Conservation (phyloP, 1,140 invertebrate genomes). For the Hetaerina americana region DNA sequence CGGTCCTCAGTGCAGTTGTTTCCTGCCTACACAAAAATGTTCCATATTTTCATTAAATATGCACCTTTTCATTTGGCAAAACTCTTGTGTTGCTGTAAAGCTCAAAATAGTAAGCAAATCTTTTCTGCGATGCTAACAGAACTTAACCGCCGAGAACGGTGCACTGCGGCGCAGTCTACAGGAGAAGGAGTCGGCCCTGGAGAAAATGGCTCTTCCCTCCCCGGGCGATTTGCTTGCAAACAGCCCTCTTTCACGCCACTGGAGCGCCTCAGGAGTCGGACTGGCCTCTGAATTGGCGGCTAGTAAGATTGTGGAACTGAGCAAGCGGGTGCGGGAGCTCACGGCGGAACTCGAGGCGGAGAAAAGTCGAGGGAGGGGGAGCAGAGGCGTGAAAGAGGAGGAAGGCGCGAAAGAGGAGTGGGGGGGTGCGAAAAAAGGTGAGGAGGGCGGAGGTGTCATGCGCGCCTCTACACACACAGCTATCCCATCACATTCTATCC, state of each 20-base stretch:
- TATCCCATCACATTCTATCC: too few relatives aligned
- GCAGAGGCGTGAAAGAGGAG: constrained; percentile 10
- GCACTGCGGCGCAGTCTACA: not conserved
- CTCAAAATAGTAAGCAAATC: too few relatives aligned
- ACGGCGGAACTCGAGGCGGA: constrained; percentile 28
- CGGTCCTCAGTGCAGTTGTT: too few relatives aligned
- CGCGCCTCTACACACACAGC: too few relatives aligned
- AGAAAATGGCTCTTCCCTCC: not conserved
- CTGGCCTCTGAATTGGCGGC: constrained; percentile 20
- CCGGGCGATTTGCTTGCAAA: not conserved
- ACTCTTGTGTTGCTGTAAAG: too few relatives aligned
- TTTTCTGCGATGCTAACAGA: not conserved
- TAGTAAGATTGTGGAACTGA: constrained; percentile 32
- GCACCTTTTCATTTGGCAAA: too few relatives aligned
- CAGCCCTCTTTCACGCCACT: not conserved
- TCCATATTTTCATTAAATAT: too few relatives aligned
- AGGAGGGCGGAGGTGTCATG: too few relatives aligned
- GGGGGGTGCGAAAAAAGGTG: constrained; percentile 16
- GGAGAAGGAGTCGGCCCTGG: not conserved
- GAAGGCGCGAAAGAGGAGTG: constrained; percentile 21
- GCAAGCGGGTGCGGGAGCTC: constrained; percentile 31
- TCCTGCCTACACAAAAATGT: too few relatives aligned
- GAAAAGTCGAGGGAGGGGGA: constrained; percentile 28
- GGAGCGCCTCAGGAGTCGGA: too few relatives aligned
- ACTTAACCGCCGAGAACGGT: not conserved